Percentiles rank a stretch among this genome's conserved stretches.
Conservation (phyloP, 2,797 vertebrate species). For the Mergus octosetaceus region DNA sequence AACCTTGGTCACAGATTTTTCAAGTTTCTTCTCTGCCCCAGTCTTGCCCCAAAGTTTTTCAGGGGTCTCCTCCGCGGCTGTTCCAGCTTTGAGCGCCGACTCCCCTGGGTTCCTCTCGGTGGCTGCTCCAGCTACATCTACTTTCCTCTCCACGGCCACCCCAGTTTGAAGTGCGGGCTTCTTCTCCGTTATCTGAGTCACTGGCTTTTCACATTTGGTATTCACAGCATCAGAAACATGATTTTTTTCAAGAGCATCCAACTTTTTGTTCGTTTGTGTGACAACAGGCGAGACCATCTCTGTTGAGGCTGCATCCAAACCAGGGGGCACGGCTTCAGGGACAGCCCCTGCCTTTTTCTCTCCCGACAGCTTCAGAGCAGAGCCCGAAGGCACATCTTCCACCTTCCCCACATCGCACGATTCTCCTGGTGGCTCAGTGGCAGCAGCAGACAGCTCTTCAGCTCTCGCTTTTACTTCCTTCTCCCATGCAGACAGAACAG, state of each 20-base stretch:
- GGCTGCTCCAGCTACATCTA: background rate
- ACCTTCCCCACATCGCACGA: background rate
- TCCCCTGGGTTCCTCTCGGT: background rate
- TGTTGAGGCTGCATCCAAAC: background rate
- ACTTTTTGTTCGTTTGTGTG: background rate
- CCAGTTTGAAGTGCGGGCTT: background rate
- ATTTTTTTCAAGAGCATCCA: background rate
- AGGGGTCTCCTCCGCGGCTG: background rate
- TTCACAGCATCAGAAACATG: background rate
- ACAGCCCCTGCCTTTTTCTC: background rate
- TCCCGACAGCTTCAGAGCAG: background rate
- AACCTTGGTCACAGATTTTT: background rate
- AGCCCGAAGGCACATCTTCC: background rate
- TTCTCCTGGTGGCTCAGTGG: background rate
- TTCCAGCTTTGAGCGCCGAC: background rate
- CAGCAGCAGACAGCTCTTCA: background rate
- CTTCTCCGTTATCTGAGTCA: background rate
- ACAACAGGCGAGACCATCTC: background rate
- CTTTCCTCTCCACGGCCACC: fast-evolving
- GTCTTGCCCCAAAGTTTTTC: background rate
- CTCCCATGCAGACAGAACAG: background rate
- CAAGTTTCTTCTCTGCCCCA: slow-evolving; percentile 10
- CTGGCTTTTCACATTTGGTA: fast-evolving
- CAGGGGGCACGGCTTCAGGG: background rate
- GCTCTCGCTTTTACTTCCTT: background rate